Percentiles rank a stretch among this genome's conserved stretches.
These are phyloP conservation scores for Drosophila longiperda DNA, from an alignment of 2,888 invertebrate genomes.

Conservation along the genomic window DNA sequence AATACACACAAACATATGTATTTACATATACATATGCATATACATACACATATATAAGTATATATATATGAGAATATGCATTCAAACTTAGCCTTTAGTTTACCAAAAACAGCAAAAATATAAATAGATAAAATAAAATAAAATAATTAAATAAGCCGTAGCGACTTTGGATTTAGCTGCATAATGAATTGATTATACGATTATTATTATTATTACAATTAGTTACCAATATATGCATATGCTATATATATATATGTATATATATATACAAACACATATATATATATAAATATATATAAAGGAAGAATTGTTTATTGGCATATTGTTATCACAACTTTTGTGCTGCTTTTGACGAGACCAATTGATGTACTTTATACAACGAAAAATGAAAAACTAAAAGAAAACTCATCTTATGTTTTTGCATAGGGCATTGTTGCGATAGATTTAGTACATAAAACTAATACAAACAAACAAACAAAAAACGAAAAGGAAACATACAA, in stretches of 20 bases:
- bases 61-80: slow-evolving; percentile 31
- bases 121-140: slow-evolving; percentile 13
- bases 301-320: slow-evolving; percentile 74
- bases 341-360: slow-evolving; percentile 80
- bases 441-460: slow-evolving; percentile 37
- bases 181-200: slow-evolving; percentile 71
- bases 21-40: slow-evolving; percentile 28
- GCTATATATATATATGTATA: slow-evolving; percentile 23
- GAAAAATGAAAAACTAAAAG: slow-evolving; percentile 40
- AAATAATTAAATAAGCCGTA: slow-evolving; percentile 57
- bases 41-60: slow-evolving; percentile 37
- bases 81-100: slow-evolving; percentile 60
- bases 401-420: slow-evolving; percentile 77
- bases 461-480: neutral
- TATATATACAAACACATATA: slow-evolving; percentile 40
- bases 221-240: slow-evolving; percentile 68
- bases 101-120: slow-evolving; percentile 20
- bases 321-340: slow-evolving; percentile 79
- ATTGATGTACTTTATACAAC: slow-evolving; percentile 81
- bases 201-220: slow-evolving; percentile 42
- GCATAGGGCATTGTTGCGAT: slow-evolving; percentile 76
- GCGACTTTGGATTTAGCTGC: slow-evolving; percentile 77
- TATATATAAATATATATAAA: slow-evolving; percentile 39
- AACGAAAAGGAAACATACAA: slow-evolving; percentile 29
- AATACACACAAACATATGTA: slow-evolving; percentile 30